Conservation (phyloP, 2,888 invertebrate genomes). For the Stenodema calcarata region DNA sequence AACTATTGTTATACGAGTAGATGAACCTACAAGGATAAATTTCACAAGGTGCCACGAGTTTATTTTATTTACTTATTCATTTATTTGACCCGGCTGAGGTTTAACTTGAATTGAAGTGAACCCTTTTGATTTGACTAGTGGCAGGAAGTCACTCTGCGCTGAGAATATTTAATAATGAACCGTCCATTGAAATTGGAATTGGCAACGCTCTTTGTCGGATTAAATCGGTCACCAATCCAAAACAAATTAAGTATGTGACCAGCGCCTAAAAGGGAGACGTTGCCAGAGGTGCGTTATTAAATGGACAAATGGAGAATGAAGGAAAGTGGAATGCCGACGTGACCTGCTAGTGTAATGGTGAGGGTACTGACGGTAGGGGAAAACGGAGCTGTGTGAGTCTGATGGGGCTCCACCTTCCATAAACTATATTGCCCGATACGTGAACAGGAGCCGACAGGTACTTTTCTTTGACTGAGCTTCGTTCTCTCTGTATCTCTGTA, state of each 20-base stretch:
- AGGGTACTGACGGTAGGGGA: background rate
- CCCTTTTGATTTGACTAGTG: background rate
- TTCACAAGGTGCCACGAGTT: no score
- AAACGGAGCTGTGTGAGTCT: background rate
- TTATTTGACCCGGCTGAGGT: no score
- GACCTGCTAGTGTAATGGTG: conserved; percentile 1
- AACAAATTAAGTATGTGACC: background rate
- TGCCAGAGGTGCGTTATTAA: conserved; percentile 13
- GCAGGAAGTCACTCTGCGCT: background rate
- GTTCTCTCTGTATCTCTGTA: no score
- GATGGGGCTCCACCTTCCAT: background rate
- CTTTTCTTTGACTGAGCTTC: background rate
- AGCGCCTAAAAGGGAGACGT: background rate
- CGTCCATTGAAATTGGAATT: background rate
- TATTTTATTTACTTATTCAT: no score
- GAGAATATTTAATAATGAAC: background rate
- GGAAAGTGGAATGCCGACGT: conserved; percentile 16
- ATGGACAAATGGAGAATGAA: conserved; percentile 13
- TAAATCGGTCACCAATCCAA: background rate
- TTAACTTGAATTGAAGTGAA: background rate
- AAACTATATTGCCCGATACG: background rate
- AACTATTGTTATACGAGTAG: no score
- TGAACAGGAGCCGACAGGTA: background rate
- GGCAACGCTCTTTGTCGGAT: background rate
- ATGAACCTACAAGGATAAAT: no score